phyloP scores from a whole-genome alignment of 2,113 vertebrate genomes.

The Tricholaema leucomelas region DNA sequence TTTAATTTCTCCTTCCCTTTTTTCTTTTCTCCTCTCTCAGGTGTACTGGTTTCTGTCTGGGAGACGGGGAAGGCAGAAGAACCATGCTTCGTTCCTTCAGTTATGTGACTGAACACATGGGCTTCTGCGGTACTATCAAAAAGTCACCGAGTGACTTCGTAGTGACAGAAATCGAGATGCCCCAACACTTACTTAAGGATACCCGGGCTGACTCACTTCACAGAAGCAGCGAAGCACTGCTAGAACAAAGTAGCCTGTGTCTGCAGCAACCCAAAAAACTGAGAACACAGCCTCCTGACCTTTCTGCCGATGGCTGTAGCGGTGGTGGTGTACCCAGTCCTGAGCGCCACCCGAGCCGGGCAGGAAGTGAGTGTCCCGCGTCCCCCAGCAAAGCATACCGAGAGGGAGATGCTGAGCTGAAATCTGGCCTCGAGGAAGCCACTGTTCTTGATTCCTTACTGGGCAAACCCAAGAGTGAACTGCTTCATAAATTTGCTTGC shows the following conservation, averaged over 20 bases:
- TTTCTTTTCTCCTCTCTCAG: background rate
- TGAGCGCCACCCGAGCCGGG: background rate
- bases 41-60: background rate
- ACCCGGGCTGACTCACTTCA: background rate
- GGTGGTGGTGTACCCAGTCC: accelerated
- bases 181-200: constrained; percentile 55
- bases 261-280: background rate
- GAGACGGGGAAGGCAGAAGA: background rate
- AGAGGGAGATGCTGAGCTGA: background rate
- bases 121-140: constrained; percentile 90
- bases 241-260: background rate
- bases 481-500: constrained; percentile 78
- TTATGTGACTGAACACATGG: constrained; percentile 81
- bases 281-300: background rate
- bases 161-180: constrained; percentile 85
- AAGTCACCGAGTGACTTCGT: constrained; percentile 86
- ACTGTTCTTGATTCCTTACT: constrained; percentile 73
- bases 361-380: background rate
- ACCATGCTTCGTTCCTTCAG: constrained; percentile 54
- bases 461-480: constrained; percentile 67
- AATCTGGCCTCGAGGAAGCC: background rate
- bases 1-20: background rate
- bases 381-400: background rate
- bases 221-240: background rate
- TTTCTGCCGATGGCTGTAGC: background rate